phyloP scores from a whole-genome alignment of 1,140 invertebrate species.

The Trigoniulus corallinus region DNA sequence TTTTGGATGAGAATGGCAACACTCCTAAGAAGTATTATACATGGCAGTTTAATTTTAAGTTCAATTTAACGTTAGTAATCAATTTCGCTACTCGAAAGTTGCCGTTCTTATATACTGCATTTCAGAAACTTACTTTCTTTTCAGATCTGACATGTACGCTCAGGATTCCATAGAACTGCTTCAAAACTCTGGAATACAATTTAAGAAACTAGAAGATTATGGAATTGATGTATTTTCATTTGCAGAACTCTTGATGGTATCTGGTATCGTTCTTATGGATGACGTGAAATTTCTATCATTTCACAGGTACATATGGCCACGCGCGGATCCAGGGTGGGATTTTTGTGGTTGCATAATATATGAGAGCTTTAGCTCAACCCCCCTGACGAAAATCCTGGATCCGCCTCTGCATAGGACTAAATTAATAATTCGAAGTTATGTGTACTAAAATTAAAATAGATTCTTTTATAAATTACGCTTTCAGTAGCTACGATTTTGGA shows the following conservation, averaged over 20 bases:
- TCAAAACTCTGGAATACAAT: conserved; percentile 91
- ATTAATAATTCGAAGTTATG: too few relatives aligned
- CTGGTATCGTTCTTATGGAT: conserved; percentile 85
- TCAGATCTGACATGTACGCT: conserved; percentile 94
- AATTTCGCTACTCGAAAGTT: conserved; percentile 4
- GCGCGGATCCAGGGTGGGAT: neutral
- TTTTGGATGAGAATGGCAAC: conserved; percentile 87
- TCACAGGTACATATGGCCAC: conserved; percentile 40
- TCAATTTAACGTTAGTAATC: conserved; percentile 67
- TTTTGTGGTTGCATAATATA: neutral
- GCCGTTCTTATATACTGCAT: conserved; percentile 13
- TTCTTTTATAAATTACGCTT: conserved; percentile 30
- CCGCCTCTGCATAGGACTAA: too few relatives aligned
- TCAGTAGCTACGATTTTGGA: conserved; percentile 95
- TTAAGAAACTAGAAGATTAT: conserved; percentile 92
- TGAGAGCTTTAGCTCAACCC: conserved; percentile 1
- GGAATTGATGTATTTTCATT: conserved; percentile 92
- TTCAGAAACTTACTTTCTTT: conserved; percentile 14
- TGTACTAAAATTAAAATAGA: conserved; percentile 3
- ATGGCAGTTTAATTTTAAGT: conserved; percentile 98
- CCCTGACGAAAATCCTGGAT: too few relatives aligned
- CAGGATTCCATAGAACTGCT: conserved; percentile 95
- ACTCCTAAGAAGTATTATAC: conserved; percentile 77
- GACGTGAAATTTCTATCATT: conserved; percentile 96
- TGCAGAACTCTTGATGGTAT: conserved; percentile 91